phyloP scores from a whole-genome alignment of 2,113 vertebrate genomes.

The Peromyscus maniculatus region DNA sequence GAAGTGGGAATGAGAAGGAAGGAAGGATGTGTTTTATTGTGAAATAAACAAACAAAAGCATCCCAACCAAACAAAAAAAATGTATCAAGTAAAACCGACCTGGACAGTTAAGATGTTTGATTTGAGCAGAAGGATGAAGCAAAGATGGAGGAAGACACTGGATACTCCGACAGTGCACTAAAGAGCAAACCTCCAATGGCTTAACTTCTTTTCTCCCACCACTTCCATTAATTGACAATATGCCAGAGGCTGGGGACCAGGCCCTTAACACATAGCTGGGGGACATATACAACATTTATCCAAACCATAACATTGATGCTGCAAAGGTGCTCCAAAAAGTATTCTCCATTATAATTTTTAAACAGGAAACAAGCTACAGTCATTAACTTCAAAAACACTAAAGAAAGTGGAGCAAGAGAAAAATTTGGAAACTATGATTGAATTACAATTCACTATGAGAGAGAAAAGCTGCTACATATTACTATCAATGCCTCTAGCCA shows the following conservation, averaged over 20 bases:
- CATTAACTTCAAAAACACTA: constrained; percentile 3
- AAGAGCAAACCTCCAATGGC: background rate
- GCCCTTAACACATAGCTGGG: too few relatives aligned
- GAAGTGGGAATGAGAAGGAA: background rate
- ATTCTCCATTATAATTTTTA: background rate
- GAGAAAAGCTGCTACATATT: background rate
- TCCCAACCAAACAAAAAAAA: background rate
- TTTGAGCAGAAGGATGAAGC: background rate
- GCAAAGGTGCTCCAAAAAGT: background rate
- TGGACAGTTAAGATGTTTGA: background rate
- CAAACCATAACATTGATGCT: too few relatives aligned
- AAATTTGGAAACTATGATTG: background rate
- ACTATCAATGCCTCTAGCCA: background rate
- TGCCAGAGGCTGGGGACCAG: too few relatives aligned
- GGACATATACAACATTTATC: background rate
- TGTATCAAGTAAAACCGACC: background rate
- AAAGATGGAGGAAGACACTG: background rate
- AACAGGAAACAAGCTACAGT: background rate
- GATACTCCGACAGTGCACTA: too few relatives aligned
- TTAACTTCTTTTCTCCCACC: background rate
- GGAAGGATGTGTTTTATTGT: background rate
- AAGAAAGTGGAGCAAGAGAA: background rate
- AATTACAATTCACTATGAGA: background rate
- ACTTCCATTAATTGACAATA: background rate
- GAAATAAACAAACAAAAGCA: background rate